Conservation (phyloP, 2,888 invertebrate species). For the Tyria jacobaeae region DNA sequence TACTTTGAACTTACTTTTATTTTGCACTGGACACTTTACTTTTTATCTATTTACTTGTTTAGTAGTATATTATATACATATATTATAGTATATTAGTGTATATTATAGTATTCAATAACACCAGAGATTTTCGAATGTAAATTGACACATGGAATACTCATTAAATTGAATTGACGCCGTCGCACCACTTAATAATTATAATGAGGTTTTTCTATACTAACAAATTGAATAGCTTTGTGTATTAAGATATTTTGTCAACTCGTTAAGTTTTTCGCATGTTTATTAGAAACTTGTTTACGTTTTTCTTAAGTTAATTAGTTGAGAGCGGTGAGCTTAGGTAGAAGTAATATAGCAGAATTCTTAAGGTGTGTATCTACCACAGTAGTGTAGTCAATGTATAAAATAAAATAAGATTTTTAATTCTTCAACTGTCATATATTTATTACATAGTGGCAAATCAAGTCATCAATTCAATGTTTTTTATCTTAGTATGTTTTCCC, state of each 20-base stretch:
- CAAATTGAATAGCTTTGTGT: conserved; percentile 6
- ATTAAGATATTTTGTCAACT: conserved; percentile 6
- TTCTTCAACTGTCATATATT: no score
- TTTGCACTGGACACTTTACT: conserved; percentile 1
- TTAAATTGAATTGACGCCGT: conserved; percentile 31
- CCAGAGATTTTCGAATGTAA: conserved; percentile 21
- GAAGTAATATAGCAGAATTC: not conserved
- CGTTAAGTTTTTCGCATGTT: conserved; percentile 13
- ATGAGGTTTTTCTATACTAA: conserved; percentile 5
- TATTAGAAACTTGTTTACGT: conserved; percentile 9
- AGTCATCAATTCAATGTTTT: no score
- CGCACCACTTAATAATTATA: conserved; percentile 19
- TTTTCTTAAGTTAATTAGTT: conserved; percentile 5
- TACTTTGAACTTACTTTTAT: not conserved
- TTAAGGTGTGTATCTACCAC: no score
- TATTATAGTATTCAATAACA: no score
- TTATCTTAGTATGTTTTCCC: no score
- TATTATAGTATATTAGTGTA: no score
- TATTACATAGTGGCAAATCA: no score
- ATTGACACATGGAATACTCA: conserved; percentile 20
- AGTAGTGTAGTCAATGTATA: no score
- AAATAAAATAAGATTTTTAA: no score
- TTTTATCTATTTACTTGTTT: conserved; percentile 1
- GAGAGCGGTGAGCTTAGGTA: conserved; percentile 8
- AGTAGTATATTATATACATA: no score